Evolutionary conservation across 2,888 invertebrate species (phyloP).

Genomic region (Hirtodrosophila trivittata): DNA sequence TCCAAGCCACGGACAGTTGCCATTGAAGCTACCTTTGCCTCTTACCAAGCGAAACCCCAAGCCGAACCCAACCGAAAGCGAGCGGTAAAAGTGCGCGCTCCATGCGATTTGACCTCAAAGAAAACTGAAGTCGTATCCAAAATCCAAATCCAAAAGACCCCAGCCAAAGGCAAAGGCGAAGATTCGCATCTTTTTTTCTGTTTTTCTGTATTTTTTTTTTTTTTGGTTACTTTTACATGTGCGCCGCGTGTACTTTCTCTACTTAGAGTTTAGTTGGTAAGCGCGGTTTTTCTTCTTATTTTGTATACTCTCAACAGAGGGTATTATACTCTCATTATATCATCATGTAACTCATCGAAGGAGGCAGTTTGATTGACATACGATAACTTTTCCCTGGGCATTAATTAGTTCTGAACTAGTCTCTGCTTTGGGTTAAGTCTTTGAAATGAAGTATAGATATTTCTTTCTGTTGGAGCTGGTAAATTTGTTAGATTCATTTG

Average conservation of each 20-base stretch:
- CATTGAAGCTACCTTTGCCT: neutral
- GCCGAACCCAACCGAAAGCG: slow-evolving; percentile 50
- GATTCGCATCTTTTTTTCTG: slow-evolving; percentile 69
- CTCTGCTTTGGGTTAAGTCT: too few relatives aligned
- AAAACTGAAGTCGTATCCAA: slow-evolving; percentile 64
- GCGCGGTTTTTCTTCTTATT: slow-evolving; percentile 46
- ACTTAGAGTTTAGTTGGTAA: slow-evolving; percentile 74
- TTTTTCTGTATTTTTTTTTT: slow-evolving; percentile 19
- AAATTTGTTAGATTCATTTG: too few relatives aligned
- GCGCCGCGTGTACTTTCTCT: slow-evolving; percentile 72
- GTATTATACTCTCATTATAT: slow-evolving; percentile 2
- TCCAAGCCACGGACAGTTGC: neutral
- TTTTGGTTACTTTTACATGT: slow-evolving; percentile 74
- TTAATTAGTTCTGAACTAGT: too few relatives aligned
- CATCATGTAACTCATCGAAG: neutral
- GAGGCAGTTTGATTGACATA: too few relatives aligned
- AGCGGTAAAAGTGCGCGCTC: slow-evolving; percentile 68
- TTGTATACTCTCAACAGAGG: slow-evolving; percentile 37
- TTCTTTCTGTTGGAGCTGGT: too few relatives aligned
- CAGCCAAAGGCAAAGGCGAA: slow-evolving; percentile 59
- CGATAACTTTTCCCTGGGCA: too few relatives aligned
- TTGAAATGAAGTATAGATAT: too few relatives aligned
- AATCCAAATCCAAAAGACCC: slow-evolving; percentile 52
- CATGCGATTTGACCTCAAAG: slow-evolving; percentile 70
- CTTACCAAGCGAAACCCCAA: neutral